Conservation (phyloP, 2,888 invertebrate species). For the Caradrina kadenii region DNA sequence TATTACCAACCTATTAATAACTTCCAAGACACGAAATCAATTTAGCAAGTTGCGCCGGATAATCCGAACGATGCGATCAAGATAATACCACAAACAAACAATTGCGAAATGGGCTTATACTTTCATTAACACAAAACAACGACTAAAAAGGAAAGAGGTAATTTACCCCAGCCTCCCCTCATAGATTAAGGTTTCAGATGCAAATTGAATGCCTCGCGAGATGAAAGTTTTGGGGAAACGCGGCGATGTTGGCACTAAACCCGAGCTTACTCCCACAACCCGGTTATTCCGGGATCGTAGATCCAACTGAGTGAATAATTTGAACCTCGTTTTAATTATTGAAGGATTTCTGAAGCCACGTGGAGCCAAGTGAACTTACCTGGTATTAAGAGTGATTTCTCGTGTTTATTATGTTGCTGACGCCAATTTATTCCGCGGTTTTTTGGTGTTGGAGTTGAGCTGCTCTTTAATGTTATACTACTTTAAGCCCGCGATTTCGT, state of each 20-base stretch:
- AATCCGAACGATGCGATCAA: slow-evolving; percentile 64
- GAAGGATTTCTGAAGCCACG: slow-evolving; percentile 63
- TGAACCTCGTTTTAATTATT: slow-evolving; percentile 78
- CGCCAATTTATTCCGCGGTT: slow-evolving; percentile 16
- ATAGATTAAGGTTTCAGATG: slow-evolving; percentile 80
- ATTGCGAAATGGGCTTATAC: slow-evolving; percentile 71
- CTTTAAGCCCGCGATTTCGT: too few species aligned
- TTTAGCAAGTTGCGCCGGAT: slow-evolving; percentile 62
- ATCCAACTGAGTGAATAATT: slow-evolving; percentile 75
- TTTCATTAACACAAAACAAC: slow-evolving; percentile 70
- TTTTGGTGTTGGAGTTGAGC: slow-evolving; percentile 13
- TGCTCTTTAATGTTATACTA: neutral
- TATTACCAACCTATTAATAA: slow-evolving; percentile 64
- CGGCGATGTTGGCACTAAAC: slow-evolving; percentile 65
- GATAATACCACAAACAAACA: slow-evolving; percentile 68
- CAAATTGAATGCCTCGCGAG: slow-evolving; percentile 81
- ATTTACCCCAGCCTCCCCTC: slow-evolving; percentile 57
- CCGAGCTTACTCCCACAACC: slow-evolving; percentile 69
- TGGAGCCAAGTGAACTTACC: slow-evolving; percentile 57
- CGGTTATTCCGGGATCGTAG: slow-evolving; percentile 64
- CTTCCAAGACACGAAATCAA: slow-evolving; percentile 67
- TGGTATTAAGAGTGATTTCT: slow-evolving; percentile 59
- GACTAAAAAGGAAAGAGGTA: slow-evolving; percentile 59
- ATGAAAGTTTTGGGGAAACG: slow-evolving; percentile 74
- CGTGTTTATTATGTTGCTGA: slow-evolving; percentile 43